phyloP scores from a whole-genome alignment of 2,888 invertebrate species.

The Caradrina kadenii region DNA sequence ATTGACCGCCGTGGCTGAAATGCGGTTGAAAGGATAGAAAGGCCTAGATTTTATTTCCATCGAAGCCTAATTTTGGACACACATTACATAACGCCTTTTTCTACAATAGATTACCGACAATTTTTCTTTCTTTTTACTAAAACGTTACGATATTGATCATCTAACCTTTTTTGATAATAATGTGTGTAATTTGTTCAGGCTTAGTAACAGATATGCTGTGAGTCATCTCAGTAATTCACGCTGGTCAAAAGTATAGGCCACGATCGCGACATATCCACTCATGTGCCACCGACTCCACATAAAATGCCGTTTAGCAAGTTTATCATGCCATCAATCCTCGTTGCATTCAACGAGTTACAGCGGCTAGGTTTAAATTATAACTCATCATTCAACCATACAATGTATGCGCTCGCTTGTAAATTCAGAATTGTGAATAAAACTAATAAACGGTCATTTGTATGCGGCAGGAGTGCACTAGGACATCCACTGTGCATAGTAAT shows the following conservation, averaged over 20 bases:
- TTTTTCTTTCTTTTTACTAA: too few species aligned
- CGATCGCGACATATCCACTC: neutral
- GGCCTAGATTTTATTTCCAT: neutral
- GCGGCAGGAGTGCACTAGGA: constrained; percentile 30
- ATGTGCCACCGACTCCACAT: constrained; percentile 9
- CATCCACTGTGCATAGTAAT: constrained; percentile 42
- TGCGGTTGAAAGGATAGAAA: neutral
- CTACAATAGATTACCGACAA: too few species aligned
- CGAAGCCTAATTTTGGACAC: neutral
- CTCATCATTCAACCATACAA: constrained; percentile 34
- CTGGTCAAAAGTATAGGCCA: neutral
- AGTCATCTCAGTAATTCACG: neutral
- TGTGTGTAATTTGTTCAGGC: too few species aligned
- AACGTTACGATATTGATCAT: neutral
- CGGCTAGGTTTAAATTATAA: constrained; percentile 34
- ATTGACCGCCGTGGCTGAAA: neutral
- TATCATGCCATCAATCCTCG: constrained; percentile 25
- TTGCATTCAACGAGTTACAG: constrained; percentile 16
- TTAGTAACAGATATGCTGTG: neutral
- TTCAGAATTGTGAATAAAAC: constrained; percentile 46
- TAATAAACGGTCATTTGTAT: constrained; percentile 48
- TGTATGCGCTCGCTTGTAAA: constrained; percentile 44
- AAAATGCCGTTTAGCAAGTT: constrained; percentile 16
- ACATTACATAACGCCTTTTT: too few species aligned
- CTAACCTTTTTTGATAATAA: neutral